These are phyloP conservation scores for Pluvialis apricaria DNA, from an alignment of 2,113 vertebrate genomes.

Conservation along the genomic window DNA sequence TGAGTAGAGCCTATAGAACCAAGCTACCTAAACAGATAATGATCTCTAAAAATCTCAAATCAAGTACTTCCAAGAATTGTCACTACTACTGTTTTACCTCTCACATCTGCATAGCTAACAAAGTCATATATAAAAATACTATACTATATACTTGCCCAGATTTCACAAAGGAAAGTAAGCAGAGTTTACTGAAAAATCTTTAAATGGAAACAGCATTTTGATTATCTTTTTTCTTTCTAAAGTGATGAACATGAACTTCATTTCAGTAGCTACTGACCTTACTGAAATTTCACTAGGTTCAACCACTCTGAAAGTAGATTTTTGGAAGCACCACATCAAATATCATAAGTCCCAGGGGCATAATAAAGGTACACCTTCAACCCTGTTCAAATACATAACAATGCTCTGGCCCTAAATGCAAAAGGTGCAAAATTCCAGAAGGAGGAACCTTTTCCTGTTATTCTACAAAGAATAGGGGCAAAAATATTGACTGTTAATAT, in stretches of 20 bases:
- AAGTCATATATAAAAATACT: background rate
- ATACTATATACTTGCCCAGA: background rate
- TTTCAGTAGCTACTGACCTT: background rate
- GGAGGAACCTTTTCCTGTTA: slow-evolving; percentile 14
- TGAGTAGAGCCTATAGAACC: background rate
- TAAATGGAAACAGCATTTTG: background rate
- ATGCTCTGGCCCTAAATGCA: background rate
- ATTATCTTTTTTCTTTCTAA: background rate
- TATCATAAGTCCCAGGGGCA: background rate
- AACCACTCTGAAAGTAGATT: background rate
- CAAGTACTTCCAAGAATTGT: background rate
- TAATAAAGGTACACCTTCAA: background rate
- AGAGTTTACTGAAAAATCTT: background rate
- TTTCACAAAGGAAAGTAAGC: background rate
- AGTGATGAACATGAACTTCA: background rate
- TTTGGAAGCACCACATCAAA: background rate
- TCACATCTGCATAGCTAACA: background rate
- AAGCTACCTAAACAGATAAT: background rate
- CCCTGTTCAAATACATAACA: background rate
- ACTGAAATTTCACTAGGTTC: background rate
- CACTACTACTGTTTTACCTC: background rate
- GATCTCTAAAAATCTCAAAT: background rate
- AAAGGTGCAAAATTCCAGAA: background rate
- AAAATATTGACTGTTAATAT: background rate
- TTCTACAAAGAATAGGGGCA: background rate